phyloP scores from a whole-genome alignment of 92 coral and sea anemone species.

The Diadumene lineata region DNA sequence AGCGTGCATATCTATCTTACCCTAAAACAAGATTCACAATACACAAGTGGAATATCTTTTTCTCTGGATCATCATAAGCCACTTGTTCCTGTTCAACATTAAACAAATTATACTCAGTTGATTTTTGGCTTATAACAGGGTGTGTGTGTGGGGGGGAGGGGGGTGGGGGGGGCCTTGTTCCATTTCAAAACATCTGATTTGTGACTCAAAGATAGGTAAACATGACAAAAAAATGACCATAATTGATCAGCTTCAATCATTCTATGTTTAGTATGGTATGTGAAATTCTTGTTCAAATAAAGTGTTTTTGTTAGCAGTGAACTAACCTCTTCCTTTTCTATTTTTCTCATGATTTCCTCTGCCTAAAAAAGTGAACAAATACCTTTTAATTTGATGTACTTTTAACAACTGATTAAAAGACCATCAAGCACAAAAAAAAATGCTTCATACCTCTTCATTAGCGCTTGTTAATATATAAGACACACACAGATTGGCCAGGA shows the following conservation, averaged over 20 bases:
- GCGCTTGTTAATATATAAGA: conserved; percentile 99
- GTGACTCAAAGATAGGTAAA: too few relatives aligned
- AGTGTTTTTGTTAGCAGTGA: not conserved
- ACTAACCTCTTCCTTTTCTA: conserved; percentile 95
- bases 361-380: conserved; percentile 56
- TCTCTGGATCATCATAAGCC: conserved; percentile 98
- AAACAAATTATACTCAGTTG: not conserved
- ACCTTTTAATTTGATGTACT: not conserved
- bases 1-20: too few relatives aligned
- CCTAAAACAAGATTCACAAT: conserved; percentile 95
- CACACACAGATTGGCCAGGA: conserved; percentile 96
- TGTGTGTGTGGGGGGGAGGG: too few relatives aligned
- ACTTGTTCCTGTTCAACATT: conserved; percentile 80
- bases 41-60: conserved; percentile 92
- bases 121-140: not conserved
- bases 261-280: too few relatives aligned
- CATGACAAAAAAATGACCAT: too few relatives aligned
- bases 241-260: too few relatives aligned
- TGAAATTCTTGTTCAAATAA: too few relatives aligned
- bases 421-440: too few relatives aligned
- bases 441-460: conserved; percentile 82
- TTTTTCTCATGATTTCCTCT: conserved; percentile 96
- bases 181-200: too few relatives aligned
- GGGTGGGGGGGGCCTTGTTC: too few relatives aligned
- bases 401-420: too few relatives aligned